Percentiles rank a stretch among this genome's conserved stretches.
Conservation (phyloP, 2,113 vertebrate species). For the Suncus etruscus region DNA sequence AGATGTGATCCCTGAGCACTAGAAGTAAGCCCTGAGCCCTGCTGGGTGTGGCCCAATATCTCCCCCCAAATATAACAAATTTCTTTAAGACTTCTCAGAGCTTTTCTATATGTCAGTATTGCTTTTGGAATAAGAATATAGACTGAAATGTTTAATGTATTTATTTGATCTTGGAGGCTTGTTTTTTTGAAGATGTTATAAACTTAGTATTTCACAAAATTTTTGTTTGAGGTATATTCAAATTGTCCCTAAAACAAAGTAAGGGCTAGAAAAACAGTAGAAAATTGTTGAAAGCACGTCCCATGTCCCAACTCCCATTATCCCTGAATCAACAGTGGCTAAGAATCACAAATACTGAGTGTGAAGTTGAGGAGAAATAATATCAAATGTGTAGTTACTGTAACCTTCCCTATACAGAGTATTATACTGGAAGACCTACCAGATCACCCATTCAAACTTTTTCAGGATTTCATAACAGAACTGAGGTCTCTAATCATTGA, state of each 20-base stretch:
- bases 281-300: not conserved
- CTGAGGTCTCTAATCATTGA: not conserved
- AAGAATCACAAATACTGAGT: not conserved
- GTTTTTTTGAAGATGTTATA: not conserved
- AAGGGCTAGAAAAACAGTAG: not conserved
- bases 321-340: not conserved
- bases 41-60: too few species aligned
- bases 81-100: not conserved
- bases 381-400: not conserved
- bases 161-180: not conserved
- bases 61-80: not conserved
- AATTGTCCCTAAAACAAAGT: slow-evolving; percentile 30
- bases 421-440: not conserved
- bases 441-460: not conserved
- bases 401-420: not conserved
- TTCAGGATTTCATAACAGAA: not conserved
- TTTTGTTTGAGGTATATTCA: not conserved
- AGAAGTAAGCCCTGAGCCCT: too few species aligned
- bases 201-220: not conserved
- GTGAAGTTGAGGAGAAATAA: not conserved
- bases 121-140: slow-evolving; percentile 35
- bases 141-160: not conserved
- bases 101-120: not conserved
- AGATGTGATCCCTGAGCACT: too few species aligned
- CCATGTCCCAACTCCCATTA: not conserved